Conservation (phyloP, 1,140 invertebrate genomes). For the Drosophila neocordata region DNA sequence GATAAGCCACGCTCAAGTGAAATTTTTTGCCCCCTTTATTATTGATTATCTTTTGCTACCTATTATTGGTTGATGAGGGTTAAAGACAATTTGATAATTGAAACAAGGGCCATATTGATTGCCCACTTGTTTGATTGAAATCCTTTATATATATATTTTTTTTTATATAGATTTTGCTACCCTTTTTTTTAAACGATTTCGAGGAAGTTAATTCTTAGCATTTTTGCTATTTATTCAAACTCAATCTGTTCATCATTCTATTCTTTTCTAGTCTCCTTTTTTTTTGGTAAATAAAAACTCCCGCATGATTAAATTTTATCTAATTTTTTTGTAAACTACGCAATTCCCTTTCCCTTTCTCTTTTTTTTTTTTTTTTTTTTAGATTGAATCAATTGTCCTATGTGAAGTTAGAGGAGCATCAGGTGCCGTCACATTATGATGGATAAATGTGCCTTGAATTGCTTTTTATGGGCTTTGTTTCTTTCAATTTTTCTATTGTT, state of each 20-base stretch:
- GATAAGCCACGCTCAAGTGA: constrained; percentile 51
- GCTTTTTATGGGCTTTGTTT: constrained; percentile 15
- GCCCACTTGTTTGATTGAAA: constrained; percentile 57
- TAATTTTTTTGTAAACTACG: constrained; percentile 18
- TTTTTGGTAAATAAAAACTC: constrained; percentile 47
- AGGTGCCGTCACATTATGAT: constrained; percentile 37
- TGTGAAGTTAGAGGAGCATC: constrained; percentile 52
- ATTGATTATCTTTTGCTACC: constrained; percentile 58
- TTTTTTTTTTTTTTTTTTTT: not conserved
- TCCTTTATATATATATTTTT: constrained; percentile 29
- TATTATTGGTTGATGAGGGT: constrained; percentile 62
- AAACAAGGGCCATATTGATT: constrained; percentile 66
- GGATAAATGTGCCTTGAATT: constrained; percentile 54
- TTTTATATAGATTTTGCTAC: constrained; percentile 21
- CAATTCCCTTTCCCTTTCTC: constrained; percentile 3
- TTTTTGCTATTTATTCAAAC: constrained; percentile 65
- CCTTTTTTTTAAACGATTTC: constrained; percentile 47
- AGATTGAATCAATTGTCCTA: constrained; percentile 53
- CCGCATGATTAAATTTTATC: constrained; percentile 59
- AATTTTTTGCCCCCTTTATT: constrained; percentile 29
- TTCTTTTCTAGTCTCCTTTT: constrained; percentile 25
- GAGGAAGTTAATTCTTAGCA: constrained; percentile 67
- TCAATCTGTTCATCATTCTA: constrained; percentile 6
- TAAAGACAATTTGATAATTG: constrained; percentile 51
- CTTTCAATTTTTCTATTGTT: not conserved